These are phyloP conservation scores for Leucania comma DNA, from an alignment of 2,888 invertebrate species.

Conservation along the genomic window DNA sequence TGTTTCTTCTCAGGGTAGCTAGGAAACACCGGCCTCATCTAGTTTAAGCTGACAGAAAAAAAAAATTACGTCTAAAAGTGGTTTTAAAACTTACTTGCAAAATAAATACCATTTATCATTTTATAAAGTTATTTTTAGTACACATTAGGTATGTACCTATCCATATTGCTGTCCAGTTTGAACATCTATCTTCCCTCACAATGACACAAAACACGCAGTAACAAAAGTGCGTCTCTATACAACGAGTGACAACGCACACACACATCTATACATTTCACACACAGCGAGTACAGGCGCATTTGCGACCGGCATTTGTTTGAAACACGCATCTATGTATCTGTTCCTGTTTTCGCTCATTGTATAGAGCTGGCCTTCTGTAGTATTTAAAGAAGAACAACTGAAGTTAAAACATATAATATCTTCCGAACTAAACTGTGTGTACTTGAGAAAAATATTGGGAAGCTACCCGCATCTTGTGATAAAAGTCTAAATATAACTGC, in stretches of 20 bases:
- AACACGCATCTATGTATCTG: not conserved
- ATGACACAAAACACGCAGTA: not conserved
- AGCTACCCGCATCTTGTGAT: conserved; percentile 29
- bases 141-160: too few species aligned
- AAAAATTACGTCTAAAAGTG: too few species aligned
- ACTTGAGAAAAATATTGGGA: conserved; percentile 39
- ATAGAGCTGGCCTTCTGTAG: not conserved
- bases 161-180: conserved; percentile 8
- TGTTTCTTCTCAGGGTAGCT: too few species aligned
- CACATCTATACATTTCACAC: not conserved
- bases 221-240: not conserved
- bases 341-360: not conserved
- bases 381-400: not conserved
- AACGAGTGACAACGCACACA: not conserved
- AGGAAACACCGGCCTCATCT: too few species aligned
- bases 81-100: too few species aligned
- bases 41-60: too few species aligned
- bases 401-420: conserved; percentile 29
- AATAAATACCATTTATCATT: too few species aligned
- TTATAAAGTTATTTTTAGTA: too few species aligned
- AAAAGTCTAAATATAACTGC: conserved; percentile 21
- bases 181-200: conserved; percentile 3
- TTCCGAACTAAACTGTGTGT: conserved; percentile 16
- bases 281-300: not conserved
- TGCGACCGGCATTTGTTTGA: not conserved